phyloP scores from a whole-genome alignment of 1,140 invertebrate species.

The Hormaphis cornu region DNA sequence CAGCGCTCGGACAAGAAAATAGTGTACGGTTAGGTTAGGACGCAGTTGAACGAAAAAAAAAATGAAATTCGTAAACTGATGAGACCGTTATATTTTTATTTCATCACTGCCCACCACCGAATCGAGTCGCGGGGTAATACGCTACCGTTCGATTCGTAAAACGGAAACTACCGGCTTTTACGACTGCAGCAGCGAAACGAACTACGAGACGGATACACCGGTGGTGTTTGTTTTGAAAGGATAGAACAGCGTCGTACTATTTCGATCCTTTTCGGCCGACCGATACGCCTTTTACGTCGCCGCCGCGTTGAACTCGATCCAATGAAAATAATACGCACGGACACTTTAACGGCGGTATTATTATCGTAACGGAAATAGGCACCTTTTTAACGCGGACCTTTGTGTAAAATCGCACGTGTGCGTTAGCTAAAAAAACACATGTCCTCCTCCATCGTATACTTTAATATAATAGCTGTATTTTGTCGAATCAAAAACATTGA shows the following conservation, averaged over 20 bases:
- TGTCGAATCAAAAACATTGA: no score
- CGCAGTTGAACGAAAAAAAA: no score
- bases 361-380: slow-evolving; percentile 5
- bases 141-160: background rate
- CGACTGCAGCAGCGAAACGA: slow-evolving; percentile 26
- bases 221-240: slow-evolving; percentile 30
- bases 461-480: no score
- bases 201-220: slow-evolving; percentile 12
- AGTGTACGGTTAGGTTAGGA: no score
- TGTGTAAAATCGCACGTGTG: background rate
- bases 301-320: slow-evolving; percentile 13
- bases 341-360: background rate
- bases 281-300: slow-evolving; percentile 3
- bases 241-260: no score
- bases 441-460: no score
- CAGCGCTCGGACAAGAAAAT: no score
- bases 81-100: no score
- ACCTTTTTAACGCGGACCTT: slow-evolving; percentile 8
- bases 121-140: background rate
- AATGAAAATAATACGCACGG: slow-evolving; percentile 8
- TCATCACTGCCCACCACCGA: no score
- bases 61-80: no score
- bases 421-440: no score
- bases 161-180: slow-evolving; percentile 26
- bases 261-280: slow-evolving; percentile 17